Percentiles rank a stretch among this genome's conserved stretches.
Conservation (phyloP, 2,888 invertebrate species). For the Yponomeuta evonymella region DNA sequence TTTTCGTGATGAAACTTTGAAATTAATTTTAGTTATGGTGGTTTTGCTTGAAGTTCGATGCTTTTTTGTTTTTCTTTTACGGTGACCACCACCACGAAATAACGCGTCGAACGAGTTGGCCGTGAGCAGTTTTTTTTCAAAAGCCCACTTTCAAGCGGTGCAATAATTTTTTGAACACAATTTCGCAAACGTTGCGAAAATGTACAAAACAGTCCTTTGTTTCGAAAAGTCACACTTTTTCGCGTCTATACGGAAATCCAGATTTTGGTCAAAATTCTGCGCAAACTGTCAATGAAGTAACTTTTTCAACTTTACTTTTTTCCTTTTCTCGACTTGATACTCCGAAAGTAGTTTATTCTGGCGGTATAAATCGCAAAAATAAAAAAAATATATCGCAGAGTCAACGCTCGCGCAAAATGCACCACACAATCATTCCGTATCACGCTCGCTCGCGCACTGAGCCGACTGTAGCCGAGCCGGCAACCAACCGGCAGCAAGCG, state of each 20-base stretch:
- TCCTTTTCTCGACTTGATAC: slow-evolving; percentile 62
- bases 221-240: slow-evolving; percentile 68
- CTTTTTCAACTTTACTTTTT: slow-evolving; percentile 45
- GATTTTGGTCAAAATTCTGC: slow-evolving; percentile 67
- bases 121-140: slow-evolving; percentile 50
- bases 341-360: slow-evolving; percentile 64
- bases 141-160: slow-evolving; percentile 37
- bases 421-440: slow-evolving; percentile 76
- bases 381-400: slow-evolving; percentile 66
- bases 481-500: slow-evolving; percentile 25
- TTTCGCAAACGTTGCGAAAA: slow-evolving; percentile 72
- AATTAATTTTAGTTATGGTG: slow-evolving; percentile 50
- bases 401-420: slow-evolving; percentile 76
- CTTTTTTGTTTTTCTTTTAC: slow-evolving; percentile 64
- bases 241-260: slow-evolving; percentile 75
- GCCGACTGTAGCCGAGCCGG: slow-evolving; percentile 25
- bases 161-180: slow-evolving; percentile 66
- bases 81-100: slow-evolving; percentile 68
- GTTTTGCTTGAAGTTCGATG: slow-evolving; percentile 50
- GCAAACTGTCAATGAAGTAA: slow-evolving; percentile 65
- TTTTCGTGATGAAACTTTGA: slow-evolving; percentile 47
- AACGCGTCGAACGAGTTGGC: slow-evolving; percentile 67
- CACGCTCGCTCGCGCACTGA: slow-evolving; percentile 77
- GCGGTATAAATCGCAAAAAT: slow-evolving; percentile 66
- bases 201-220: slow-evolving; percentile 76